phyloP scores from a whole-genome alignment of 2,888 invertebrate genomes.

The Halictus ligatus region DNA sequence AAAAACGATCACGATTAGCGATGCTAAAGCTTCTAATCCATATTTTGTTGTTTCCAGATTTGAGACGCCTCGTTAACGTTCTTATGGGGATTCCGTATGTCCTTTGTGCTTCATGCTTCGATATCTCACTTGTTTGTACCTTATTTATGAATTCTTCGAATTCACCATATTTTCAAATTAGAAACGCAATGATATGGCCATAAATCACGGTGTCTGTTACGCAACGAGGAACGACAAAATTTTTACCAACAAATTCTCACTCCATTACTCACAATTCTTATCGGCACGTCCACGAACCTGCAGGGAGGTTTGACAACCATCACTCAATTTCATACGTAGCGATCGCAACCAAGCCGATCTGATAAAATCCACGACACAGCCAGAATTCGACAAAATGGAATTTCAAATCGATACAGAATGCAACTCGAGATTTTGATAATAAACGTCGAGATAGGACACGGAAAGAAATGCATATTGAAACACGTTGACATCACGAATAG shows the following conservation, averaged over 20 bases:
- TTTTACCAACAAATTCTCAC: not conserved
- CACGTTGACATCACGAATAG: not conserved
- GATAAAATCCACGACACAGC: not conserved
- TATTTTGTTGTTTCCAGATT: too few relatives aligned
- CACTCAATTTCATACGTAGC: slow-evolving; percentile 2
- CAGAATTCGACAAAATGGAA: not conserved
- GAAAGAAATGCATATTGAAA: not conserved
- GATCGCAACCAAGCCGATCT: not conserved
- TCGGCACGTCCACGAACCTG: not conserved
- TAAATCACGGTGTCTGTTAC: too few relatives aligned
- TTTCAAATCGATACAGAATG: not conserved
- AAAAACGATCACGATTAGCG: too few relatives aligned
- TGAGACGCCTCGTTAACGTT: too few relatives aligned
- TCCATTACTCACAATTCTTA: not conserved
- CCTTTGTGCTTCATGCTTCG: too few relatives aligned
- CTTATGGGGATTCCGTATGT: too few relatives aligned
- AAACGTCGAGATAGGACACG: not conserved
- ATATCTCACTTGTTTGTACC: too few relatives aligned
- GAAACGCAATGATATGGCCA: too few relatives aligned
- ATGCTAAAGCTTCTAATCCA: too few relatives aligned
- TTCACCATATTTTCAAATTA: too few relatives aligned
- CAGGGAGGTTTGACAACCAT: not conserved
- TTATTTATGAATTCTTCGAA: too few relatives aligned
- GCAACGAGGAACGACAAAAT: not conserved
- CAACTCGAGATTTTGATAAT: not conserved